Evolutionary conservation across 1,140 invertebrate genomes (phyloP).

Genomic region (Pseudomyrmex concolor): DNA sequence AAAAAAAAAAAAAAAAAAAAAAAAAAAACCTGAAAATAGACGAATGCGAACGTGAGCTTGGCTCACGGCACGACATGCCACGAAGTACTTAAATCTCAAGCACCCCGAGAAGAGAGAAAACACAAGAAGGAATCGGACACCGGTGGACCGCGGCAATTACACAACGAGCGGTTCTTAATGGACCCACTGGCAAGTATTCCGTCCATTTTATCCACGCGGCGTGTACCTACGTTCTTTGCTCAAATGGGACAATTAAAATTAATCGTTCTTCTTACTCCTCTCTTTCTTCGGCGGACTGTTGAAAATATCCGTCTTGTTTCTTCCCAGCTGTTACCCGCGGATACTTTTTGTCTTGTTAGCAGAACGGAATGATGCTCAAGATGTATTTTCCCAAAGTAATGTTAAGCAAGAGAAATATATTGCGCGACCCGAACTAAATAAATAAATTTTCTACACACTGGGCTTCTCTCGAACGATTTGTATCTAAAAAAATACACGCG

Average conservation of each 20-base stretch:
- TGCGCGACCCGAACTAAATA: no score
- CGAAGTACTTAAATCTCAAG: constrained; percentile 74
- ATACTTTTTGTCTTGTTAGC: constrained; percentile 36
- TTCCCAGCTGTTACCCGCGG: constrained; percentile 63
- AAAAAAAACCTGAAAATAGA: constrained; percentile 2
- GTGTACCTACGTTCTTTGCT: constrained; percentile 69
- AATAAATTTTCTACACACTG: no score
- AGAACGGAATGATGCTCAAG: background rate
- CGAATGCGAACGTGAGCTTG: constrained; percentile 70
- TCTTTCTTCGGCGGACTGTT: constrained; percentile 51
- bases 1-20: no score
- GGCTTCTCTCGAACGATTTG: no score
- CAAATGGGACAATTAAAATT: constrained; percentile 81
- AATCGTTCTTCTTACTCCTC: constrained; percentile 75
- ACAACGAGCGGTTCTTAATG: constrained; percentile 77
- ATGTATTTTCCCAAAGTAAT: background rate
- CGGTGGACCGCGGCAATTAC: constrained; percentile 73
- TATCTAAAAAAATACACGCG: constrained; percentile 9
- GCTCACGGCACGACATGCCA: constrained; percentile 66
- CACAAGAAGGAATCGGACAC: constrained; percentile 66
- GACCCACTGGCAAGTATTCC: constrained; percentile 78
- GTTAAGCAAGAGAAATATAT: background rate
- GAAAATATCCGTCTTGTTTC: constrained; percentile 63
- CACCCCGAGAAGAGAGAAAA: constrained; percentile 67
- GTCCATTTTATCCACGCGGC: constrained; percentile 76